A percentile compares a stretch with the other conserved stretches of the same genome.
Evolutionary conservation across 2,888 invertebrate genomes (phyloP).

Genomic region (Limnephilus marmoratus): DNA sequence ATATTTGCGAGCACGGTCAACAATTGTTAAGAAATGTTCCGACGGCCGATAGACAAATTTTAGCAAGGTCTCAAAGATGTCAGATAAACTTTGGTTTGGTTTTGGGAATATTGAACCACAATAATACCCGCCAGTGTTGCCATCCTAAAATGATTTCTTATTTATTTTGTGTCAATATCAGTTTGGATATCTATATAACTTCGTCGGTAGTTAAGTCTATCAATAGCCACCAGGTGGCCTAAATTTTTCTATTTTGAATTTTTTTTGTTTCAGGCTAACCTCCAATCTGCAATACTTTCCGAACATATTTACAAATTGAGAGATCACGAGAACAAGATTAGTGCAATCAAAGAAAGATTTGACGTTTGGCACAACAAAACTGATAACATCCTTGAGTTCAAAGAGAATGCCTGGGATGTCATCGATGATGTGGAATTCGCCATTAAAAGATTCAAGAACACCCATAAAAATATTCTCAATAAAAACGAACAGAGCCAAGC

Average conservation of each 20-base stretch:
- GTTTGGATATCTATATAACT: not conserved
- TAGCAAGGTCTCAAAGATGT: too few relatives aligned
- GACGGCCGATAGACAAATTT: too few relatives aligned
- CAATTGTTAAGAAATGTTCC: too few relatives aligned
- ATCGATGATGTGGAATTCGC: constrained; percentile 76
- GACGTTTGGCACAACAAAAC: constrained; percentile 72
- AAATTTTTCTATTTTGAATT: not conserved
- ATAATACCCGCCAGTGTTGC: too few relatives aligned
- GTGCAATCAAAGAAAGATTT: constrained; percentile 68
- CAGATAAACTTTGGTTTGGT: too few relatives aligned
- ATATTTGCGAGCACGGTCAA: too few relatives aligned
- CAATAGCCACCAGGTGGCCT: not conserved
- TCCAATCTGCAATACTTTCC: constrained; percentile 74
- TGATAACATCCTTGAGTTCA: constrained; percentile 74
- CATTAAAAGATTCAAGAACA: constrained; percentile 73
- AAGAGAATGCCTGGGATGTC: constrained; percentile 74
- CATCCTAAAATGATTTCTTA: too few relatives aligned
- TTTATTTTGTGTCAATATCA: too few relatives aligned
- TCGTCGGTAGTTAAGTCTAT: too few relatives aligned
- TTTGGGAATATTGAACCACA: too few relatives aligned
- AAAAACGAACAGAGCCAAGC: constrained; percentile 58
- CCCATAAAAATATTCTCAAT: constrained; percentile 72
- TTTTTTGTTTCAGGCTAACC: constrained; percentile 70
- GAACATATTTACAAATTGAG: constrained; percentile 73
- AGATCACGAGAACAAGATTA: constrained; percentile 70